Conservation (phyloP, 1,140 invertebrate genomes). For the Mycetomoellerius zeteki region DNA sequence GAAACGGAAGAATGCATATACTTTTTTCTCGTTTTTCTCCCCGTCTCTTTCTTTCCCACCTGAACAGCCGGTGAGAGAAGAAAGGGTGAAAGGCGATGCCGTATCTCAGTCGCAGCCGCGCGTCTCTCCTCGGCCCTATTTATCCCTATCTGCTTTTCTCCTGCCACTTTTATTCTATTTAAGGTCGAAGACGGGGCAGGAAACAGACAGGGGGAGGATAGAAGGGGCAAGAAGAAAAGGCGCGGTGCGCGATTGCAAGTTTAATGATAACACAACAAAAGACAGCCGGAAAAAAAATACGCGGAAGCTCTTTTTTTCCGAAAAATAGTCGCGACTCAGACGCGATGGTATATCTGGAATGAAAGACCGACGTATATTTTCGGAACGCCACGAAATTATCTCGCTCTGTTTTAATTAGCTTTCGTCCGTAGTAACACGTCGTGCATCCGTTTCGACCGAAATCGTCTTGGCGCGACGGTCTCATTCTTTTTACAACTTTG, state of each 20-base stretch:
- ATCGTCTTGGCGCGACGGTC: not conserved
- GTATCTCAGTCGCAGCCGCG: conserved; percentile 37
- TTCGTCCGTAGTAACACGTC: not conserved
- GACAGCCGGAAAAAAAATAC: conserved; percentile 14
- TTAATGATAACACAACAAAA: conserved; percentile 56
- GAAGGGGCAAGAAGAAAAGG: conserved; percentile 28
- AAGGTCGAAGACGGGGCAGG: conserved; percentile 15
- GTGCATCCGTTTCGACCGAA: conserved; percentile 34
- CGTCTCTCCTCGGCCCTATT: conserved; percentile 28
- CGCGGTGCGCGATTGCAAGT: conserved; percentile 44
- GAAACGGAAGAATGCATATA: conserved; percentile 38
- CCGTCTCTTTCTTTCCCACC: conserved; percentile 32
- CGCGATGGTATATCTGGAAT: not conserved
- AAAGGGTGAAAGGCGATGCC: conserved; percentile 44
- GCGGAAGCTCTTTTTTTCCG: not conserved
- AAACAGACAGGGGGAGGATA: not conserved
- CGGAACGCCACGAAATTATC: conserved; percentile 31
- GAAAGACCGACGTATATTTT: conserved; percentile 22
- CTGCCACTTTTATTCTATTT: conserved; percentile 54
- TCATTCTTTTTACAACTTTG: conserved; percentile 25
- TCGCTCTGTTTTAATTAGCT: conserved; percentile 40
- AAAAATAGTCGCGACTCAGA: not conserved
- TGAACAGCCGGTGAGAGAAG: not conserved
- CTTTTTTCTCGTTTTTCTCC: conserved; percentile 17
- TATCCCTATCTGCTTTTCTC: conserved; percentile 38